These are phyloP conservation scores for Pipistrellus pygmaeus DNA, from an alignment of 2,797 vertebrate genomes.

Conservation along the genomic window DNA sequence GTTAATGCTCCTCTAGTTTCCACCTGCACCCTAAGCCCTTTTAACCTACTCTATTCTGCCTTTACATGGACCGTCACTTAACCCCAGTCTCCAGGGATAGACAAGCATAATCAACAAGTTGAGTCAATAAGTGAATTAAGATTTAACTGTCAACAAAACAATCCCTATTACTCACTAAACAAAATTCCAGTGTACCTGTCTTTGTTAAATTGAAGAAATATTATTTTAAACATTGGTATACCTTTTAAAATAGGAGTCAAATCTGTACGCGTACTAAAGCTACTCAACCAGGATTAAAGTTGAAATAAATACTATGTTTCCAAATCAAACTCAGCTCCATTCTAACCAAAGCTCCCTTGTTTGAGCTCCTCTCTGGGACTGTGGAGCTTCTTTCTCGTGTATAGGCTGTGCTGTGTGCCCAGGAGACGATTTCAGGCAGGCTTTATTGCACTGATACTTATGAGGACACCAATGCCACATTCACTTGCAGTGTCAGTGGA, in stretches of 20 bases:
- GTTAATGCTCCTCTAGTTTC: background rate
- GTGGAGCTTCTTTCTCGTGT: background rate
- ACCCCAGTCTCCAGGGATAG: background rate
- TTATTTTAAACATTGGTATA: conserved; percentile 18
- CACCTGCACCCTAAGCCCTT: background rate
- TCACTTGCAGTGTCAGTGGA: background rate
- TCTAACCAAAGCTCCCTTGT: background rate
- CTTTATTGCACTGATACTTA: background rate
- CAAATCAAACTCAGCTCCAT: background rate
- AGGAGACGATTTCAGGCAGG: background rate
- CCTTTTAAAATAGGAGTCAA: conserved; percentile 24
- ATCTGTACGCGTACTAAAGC: background rate
- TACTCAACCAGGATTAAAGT: conserved; percentile 7
- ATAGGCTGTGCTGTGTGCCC: background rate
- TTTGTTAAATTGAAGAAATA: background rate
- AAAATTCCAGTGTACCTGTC: background rate
- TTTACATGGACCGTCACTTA: background rate
- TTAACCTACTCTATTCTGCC: background rate
- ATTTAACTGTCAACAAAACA: conserved; percentile 18
- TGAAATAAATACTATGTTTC: conserved; percentile 41
- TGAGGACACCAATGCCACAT: background rate
- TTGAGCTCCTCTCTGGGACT: background rate
- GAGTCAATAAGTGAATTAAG: background rate
- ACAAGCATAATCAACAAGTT: background rate
- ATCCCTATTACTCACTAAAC: conserved; percentile 11